phyloP scores from a whole-genome alignment of 2,888 invertebrate species.

The Drosophila eohydei region DNA sequence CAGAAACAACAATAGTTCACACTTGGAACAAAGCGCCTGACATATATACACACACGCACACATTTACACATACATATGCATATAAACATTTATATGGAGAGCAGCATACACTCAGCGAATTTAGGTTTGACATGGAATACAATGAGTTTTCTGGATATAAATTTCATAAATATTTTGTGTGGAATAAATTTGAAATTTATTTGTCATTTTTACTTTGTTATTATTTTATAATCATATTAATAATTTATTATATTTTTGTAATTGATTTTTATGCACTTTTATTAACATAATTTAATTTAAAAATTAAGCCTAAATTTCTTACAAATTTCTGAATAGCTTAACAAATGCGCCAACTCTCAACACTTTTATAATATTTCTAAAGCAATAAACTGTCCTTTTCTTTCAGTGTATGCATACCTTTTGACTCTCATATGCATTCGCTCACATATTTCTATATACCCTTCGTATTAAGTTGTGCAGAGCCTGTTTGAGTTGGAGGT shows the following conservation, averaged over 20 bases:
- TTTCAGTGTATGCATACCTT: background rate
- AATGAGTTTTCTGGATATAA: background rate
- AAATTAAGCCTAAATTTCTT: too few relatives aligned
- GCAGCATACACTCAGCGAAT: background rate
- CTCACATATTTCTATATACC: constrained; percentile 1
- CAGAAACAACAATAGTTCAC: constrained; percentile 45
- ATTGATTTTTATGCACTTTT: too few relatives aligned
- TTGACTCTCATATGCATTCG: background rate
- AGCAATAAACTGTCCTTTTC: background rate
- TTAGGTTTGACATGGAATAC: background rate
- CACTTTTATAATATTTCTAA: too few relatives aligned
- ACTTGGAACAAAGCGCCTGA: constrained; percentile 44
- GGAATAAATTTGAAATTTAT: too few relatives aligned
- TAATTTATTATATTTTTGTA: too few relatives aligned
- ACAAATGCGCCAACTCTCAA: too few relatives aligned
- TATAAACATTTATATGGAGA: constrained; percentile 16
- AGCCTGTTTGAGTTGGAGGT: constrained; percentile 42
- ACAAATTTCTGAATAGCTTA: too few relatives aligned
- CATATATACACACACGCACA: constrained; percentile 18
- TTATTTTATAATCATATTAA: background rate
- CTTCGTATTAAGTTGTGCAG: background rate
- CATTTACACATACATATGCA: constrained; percentile 3
- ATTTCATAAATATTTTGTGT: background rate
- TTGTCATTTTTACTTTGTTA: too few relatives aligned
- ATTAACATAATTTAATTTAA: too few relatives aligned